These are phyloP conservation scores for Bemisia tabaci DNA, from an alignment of 1,140 invertebrate genomes.

Conservation along the genomic window DNA sequence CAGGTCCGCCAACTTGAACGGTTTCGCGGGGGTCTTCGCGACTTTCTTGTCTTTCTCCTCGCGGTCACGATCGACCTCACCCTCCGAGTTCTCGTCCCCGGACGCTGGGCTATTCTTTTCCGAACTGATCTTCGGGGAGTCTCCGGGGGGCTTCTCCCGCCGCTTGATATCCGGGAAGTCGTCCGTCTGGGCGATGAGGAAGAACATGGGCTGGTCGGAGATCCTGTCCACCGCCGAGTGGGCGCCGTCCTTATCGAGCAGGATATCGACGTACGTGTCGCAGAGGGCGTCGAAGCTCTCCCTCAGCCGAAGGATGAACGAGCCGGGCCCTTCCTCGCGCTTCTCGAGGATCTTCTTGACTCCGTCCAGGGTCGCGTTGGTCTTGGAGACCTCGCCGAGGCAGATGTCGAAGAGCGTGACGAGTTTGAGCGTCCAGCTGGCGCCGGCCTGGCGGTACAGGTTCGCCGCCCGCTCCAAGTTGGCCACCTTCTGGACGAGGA, in stretches of 20 bases:
- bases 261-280: conserved; percentile 45
- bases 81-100: conserved; percentile 12
- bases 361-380: conserved; percentile 43
- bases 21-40: conserved; percentile 5
- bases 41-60: conserved; percentile 9
- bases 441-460: conserved; percentile 81
- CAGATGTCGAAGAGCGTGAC: conserved; percentile 71
- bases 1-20: background rate
- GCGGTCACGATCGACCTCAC: background rate
- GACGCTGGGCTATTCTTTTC: conserved; percentile 6
- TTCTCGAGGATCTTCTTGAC: conserved; percentile 48
- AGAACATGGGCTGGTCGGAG: conserved; percentile 44
- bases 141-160: conserved; percentile 19
- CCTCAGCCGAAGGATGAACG: conserved; percentile 30
- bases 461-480: conserved; percentile 77
- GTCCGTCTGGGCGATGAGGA: conserved; percentile 46
- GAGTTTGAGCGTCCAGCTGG: conserved; percentile 79
- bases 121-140: background rate
- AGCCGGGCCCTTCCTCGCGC: conserved; percentile 21
- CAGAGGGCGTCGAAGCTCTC: conserved; percentile 43
- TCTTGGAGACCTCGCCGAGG: conserved; percentile 45
- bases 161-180: conserved; percentile 39
- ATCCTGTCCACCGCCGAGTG: conserved; percentile 41
- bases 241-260: conserved; percentile 40
- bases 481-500: conserved; percentile 83